Evolutionary conservation across 2,113 vertebrate genomes (phyloP).

Genomic region (Seriola rivoliana): DNA sequence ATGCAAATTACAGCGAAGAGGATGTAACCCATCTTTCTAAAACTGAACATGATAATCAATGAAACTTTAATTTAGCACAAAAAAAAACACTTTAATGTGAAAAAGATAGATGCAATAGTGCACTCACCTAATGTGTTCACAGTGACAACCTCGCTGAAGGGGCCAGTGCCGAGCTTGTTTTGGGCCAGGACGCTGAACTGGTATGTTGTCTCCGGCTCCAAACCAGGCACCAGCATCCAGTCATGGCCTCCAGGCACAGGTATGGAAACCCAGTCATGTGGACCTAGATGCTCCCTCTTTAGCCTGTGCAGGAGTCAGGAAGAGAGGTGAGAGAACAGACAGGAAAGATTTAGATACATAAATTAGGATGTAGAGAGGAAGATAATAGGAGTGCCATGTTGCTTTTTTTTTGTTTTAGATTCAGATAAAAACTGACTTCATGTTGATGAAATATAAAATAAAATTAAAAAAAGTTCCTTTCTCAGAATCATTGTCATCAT

Average conservation of each 20-base stretch:
- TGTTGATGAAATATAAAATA: not conserved
- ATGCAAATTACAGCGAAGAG: not conserved
- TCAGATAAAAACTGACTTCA: not conserved
- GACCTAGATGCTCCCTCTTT: slow-evolving; percentile 96
- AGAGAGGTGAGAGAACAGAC: slow-evolving; percentile 36
- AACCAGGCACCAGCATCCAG: slow-evolving; percentile 92
- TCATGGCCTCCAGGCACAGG: slow-evolving; percentile 90
- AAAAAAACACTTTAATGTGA: not conserved
- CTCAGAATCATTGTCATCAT: not conserved
- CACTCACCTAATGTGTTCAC: slow-evolving; percentile 97
- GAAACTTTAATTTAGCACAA: not conserved
- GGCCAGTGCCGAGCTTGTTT: slow-evolving; percentile 97
- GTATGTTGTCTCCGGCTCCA: slow-evolving; percentile 97
- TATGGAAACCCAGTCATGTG: slow-evolving; percentile 96
- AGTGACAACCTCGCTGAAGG: slow-evolving; percentile 99
- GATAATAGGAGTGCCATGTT: not conserved
- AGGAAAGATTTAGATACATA: not conserved
- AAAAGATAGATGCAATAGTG: not conserved
- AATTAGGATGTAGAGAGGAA: not conserved
- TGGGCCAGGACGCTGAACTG: slow-evolving; percentile 98
- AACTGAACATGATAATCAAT: not conserved
- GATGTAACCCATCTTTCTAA: not conserved
- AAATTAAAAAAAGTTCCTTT: not conserved
- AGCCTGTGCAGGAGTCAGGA: slow-evolving; percentile 85
- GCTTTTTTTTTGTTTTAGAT: rapidly evolving